A percentile compares a stretch with the other conserved stretches of the same genome.
phyloP scores from a whole-genome alignment of 2,888 invertebrate species.

The Drosophila aldrichi region DNA sequence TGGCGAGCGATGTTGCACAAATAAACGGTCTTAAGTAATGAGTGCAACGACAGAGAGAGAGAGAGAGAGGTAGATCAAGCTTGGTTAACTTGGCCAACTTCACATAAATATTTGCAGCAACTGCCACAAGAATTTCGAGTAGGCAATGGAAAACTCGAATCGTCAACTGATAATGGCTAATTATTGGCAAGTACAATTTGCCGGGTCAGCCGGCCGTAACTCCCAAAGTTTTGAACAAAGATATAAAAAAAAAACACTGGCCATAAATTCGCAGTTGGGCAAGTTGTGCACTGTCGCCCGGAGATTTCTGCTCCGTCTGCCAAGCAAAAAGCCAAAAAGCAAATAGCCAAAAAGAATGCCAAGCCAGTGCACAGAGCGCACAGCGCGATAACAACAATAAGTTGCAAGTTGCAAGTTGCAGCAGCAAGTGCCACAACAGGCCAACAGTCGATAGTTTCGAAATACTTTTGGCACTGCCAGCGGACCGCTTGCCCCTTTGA shows the following conservation, averaged over 20 bases:
- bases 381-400: constrained; percentile 75
- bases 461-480: constrained; percentile 64
- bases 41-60: neutral
- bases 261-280: constrained; percentile 72
- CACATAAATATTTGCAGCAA: constrained; percentile 62
- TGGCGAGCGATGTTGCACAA: constrained; percentile 51
- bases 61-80: constrained; percentile 31
- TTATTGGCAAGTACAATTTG: constrained; percentile 55
- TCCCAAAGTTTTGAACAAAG: constrained; percentile 28
- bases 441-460: constrained; percentile 66
- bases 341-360: constrained; percentile 42
- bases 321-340: constrained; percentile 45
- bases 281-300: constrained; percentile 58
- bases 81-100: constrained; percentile 46
- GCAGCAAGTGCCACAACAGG: constrained; percentile 49
- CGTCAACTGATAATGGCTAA: constrained; percentile 66
- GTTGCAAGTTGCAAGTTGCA: constrained; percentile 52
- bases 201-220: constrained; percentile 29
- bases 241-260: constrained; percentile 44
- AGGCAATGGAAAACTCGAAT: constrained; percentile 13
- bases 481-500: constrained; percentile 37
- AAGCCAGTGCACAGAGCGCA: constrained; percentile 63
- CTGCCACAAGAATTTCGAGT: neutral
- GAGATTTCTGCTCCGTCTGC: constrained; percentile 46
- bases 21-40: constrained; percentile 66